Evolutionary conservation across 2,888 invertebrate species (phyloP).

Genomic region (Drosophila paucipuncta): DNA sequence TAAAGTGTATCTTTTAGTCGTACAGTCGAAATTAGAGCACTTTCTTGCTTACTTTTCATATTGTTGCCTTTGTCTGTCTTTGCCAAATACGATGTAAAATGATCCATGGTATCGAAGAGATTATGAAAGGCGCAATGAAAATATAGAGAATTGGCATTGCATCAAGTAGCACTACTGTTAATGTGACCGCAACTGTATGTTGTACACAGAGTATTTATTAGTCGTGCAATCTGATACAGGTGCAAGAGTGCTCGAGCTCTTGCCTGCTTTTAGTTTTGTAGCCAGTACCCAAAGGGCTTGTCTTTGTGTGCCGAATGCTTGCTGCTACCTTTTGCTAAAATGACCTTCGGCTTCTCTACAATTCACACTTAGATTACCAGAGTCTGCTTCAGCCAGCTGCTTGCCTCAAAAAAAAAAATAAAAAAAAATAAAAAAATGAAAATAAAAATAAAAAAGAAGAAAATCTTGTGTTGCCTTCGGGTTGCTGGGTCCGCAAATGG

Average conservation of each 20-base stretch:
- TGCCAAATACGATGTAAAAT: not conserved
- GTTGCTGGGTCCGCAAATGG: slow-evolving; percentile 4
- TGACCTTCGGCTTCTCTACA: slow-evolving; percentile 43
- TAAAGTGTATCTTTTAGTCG: not conserved
- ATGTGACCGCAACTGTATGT: not conserved
- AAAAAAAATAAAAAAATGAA: not conserved
- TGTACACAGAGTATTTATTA: not conserved
- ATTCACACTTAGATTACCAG: slow-evolving; percentile 54
- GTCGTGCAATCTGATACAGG: not conserved
- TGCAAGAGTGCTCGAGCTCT: not conserved
- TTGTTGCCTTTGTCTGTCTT: not conserved
- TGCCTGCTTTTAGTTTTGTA: not conserved
- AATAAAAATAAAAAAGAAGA: not conserved
- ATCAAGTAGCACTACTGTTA: not conserved
- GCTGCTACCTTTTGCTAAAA: slow-evolving; percentile 18
- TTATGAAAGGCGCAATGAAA: not conserved
- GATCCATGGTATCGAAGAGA: not conserved
- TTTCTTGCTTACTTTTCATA: not conserved
- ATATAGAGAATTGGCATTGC: not conserved
- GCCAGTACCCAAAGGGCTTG: not conserved
- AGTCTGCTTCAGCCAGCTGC: slow-evolving; percentile 10
- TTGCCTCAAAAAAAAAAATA: not conserved
- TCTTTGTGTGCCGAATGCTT: slow-evolving; percentile 27
- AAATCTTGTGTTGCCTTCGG: slow-evolving; percentile 2
- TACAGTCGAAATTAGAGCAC: no score